A percentile compares a stretch with the other conserved stretches of the same genome.
Conservation (phyloP, 2,888 invertebrate species). For the Polydesmus complanatus region DNA sequence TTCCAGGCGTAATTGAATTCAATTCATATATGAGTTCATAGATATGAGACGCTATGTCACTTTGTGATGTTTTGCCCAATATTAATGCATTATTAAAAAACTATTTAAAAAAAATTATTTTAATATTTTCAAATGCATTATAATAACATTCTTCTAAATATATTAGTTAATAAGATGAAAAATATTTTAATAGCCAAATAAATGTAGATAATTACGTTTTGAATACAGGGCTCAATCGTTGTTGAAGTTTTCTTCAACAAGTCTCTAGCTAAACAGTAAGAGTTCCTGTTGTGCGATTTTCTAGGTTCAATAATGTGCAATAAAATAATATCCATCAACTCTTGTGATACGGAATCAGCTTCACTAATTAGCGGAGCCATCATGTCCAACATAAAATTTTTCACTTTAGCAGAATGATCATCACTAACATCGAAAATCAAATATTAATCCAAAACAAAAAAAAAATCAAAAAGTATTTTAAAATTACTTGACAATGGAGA, state of each 20-base stretch:
- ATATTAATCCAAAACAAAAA: not conserved
- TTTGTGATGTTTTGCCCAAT: conserved; percentile 55
- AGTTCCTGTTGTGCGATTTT: conserved; percentile 75
- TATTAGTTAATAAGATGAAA: not conserved
- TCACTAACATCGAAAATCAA: no score
- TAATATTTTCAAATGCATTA: not conserved
- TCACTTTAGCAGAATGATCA: conserved; percentile 90
- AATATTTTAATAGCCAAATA: not conserved
- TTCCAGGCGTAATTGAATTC: conserved; percentile 77
- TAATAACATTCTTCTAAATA: not conserved
- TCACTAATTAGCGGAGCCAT: conserved; percentile 87
- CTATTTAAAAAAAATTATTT: conserved; percentile 35
- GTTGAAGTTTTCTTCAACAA: conserved; percentile 80
- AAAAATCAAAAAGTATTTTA: conserved; percentile 22
- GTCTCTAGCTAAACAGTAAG: conserved; percentile 80
- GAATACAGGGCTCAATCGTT: conserved; percentile 85
- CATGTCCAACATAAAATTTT: conserved; percentile 92
- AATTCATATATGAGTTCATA: conserved; percentile 94
- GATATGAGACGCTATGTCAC: conserved; percentile 35
- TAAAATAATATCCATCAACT: conserved; percentile 82
- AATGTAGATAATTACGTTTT: conserved; percentile 50
- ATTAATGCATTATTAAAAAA: conserved; percentile 93
- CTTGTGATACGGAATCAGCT: conserved; percentile 86
- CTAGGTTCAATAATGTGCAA: conserved; percentile 87
- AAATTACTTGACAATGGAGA: conserved; percentile 91